Conservation (phyloP, 1,140 invertebrate genomes). For the Drosophila sulfurigaster region DNA sequence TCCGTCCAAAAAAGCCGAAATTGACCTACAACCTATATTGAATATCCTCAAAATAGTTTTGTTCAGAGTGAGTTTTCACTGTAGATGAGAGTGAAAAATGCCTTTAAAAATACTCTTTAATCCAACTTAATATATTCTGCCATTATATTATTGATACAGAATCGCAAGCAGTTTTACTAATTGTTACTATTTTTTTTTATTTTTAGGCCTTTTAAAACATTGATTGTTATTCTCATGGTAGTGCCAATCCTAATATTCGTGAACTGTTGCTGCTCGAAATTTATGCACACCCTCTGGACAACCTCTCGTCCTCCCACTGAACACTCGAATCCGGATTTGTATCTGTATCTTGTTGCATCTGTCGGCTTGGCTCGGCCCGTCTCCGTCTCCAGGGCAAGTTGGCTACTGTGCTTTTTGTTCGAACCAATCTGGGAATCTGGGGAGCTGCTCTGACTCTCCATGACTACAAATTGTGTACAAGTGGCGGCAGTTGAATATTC, state of each 20-base stretch:
- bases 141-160: too few relatives aligned
- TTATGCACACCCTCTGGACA: conserved; percentile 64
- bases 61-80: too few relatives aligned
- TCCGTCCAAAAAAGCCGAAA: too few relatives aligned
- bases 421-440: conserved; percentile 38
- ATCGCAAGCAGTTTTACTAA: background rate
- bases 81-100: too few relatives aligned
- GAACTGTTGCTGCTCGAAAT: conserved; percentile 43
- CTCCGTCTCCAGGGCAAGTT: conserved; percentile 25
- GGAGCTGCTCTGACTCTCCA: conserved; percentile 6
- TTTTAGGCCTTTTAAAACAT: background rate
- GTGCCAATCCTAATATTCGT: conserved; percentile 34
- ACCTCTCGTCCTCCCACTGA: conserved; percentile 34
- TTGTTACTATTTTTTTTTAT: background rate
- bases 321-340: conserved; percentile 16
- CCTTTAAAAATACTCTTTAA: too few relatives aligned
- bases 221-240: background rate
- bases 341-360: conserved; percentile 43
- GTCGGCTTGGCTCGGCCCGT: background rate
- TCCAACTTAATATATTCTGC: too few relatives aligned
- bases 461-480: conserved; percentile 56
- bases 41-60: too few relatives aligned
- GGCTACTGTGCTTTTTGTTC: conserved; percentile 64
- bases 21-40: too few relatives aligned
- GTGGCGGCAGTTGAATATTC: conserved; percentile 30